Percentiles rank a stretch among this genome's conserved stretches.
These are phyloP conservation scores for Cyprinella venusta DNA, from an alignment of 2,797 vertebrate genomes.

Conservation along the genomic window DNA sequence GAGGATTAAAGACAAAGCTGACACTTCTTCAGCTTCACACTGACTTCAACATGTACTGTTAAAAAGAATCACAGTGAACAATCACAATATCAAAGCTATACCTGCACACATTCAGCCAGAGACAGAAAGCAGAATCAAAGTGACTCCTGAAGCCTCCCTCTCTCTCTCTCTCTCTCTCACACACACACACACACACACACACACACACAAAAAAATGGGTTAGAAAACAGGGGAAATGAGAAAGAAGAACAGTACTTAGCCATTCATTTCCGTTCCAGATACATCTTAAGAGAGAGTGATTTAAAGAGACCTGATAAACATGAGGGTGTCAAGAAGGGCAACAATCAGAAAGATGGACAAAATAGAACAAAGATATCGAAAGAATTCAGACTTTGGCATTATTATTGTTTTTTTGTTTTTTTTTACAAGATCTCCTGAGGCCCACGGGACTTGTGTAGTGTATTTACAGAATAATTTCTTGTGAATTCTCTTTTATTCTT, in stretches of 20 bases:
- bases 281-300: slow-evolving; percentile 7
- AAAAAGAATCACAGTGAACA: slow-evolving; percentile 26
- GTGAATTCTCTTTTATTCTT: background rate
- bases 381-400: background rate
- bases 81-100: slow-evolving; percentile 44
- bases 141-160: slow-evolving; percentile 38
- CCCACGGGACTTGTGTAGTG: background rate
- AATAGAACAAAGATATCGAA: background rate
- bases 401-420: background rate
- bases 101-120: slow-evolving; percentile 36
- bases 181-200: background rate
- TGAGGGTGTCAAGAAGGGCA: background rate
- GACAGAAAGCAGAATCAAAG: slow-evolving; percentile 44
- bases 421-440: background rate
- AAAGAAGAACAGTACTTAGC: slow-evolving; percentile 30
- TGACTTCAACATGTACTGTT: slow-evolving; percentile 35
- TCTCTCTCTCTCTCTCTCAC: too few species aligned
- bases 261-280: slow-evolving; percentile 22
- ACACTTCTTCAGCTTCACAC: slow-evolving; percentile 54
- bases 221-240: slow-evolving; percentile 47
- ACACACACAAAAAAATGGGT: slow-evolving; percentile 12
- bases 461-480: background rate
- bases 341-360: background rate
- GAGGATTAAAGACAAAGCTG: slow-evolving; percentile 70
- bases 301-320: background rate